Conservation (phyloP, 2,113 vertebrate species). For the Podiceps cristatus region DNA sequence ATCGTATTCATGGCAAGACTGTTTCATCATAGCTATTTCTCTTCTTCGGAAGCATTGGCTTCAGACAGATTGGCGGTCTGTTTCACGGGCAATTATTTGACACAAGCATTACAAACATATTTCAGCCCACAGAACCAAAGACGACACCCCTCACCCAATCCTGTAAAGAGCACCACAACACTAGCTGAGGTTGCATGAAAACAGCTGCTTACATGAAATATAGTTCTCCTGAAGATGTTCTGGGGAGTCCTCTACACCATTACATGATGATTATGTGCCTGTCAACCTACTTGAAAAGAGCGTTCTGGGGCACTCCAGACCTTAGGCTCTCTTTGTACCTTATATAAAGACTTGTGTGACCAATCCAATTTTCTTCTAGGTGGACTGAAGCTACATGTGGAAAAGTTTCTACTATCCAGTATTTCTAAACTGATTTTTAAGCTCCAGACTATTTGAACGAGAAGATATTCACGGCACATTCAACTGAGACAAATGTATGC, state of each 20-base stretch:
- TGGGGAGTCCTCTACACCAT: conserved; percentile 75
- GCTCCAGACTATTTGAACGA: conserved; percentile 15
- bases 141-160: conserved; percentile 80
- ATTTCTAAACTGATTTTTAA: conserved; percentile 30
- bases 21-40: conserved; percentile 97
- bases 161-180: conserved; percentile 84
- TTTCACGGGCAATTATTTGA: conserved; percentile 87
- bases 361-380: conserved; percentile 54
- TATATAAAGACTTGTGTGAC: conserved; percentile 59
- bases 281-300: conserved; percentile 41
- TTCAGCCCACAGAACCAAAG: conserved; percentile 82
- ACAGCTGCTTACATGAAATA: conserved; percentile 60
- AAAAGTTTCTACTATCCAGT: not conserved
- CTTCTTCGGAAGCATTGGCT: conserved; percentile 94
- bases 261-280: conserved; percentile 70
- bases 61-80: conserved; percentile 97
- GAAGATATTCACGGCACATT: not conserved
- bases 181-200: conserved; percentile 70
- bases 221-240: conserved; percentile 65
- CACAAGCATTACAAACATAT: conserved; percentile 85
- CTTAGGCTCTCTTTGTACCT: conserved; percentile 84
- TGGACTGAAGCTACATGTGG: conserved; percentile 21
- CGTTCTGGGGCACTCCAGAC: conserved; percentile 66
- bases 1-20: conserved; percentile 95
- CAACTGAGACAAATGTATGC: not conserved